Percentiles rank a stretch among this genome's conserved stretches.
Evolutionary conservation across 1,140 invertebrate species (phyloP).

Genomic region (Zaprionus inermis): DNA sequence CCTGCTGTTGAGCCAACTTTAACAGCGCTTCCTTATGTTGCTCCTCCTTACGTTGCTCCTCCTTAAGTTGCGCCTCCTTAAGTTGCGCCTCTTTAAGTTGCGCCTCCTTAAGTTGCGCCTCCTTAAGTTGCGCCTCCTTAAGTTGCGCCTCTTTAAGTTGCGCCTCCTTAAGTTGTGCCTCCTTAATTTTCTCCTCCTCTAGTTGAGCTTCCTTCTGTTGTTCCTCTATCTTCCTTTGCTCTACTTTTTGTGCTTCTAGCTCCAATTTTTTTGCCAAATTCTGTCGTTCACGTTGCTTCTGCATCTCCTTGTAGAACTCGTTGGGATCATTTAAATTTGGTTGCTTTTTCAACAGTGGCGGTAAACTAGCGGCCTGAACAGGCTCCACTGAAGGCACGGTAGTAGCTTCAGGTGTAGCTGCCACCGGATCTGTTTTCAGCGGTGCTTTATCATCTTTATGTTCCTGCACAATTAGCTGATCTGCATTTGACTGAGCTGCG

Average conservation of each 20-base stretch:
- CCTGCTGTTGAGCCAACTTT: slow-evolving; percentile 2
- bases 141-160: not conserved
- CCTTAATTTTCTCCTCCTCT: too few species aligned
- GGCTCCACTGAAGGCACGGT: not conserved
- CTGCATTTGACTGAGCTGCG: not conserved
- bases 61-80: slow-evolving; percentile 3
- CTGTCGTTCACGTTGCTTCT: slow-evolving; percentile 37
- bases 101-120: not conserved
- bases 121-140: too few species aligned
- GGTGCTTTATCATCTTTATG: too few species aligned
- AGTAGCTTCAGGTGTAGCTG: not conserved
- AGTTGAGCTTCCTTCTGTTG: not conserved
- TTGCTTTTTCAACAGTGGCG: slow-evolving; percentile 57
- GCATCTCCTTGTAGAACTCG: slow-evolving; percentile 59
- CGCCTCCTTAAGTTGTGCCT: not conserved
- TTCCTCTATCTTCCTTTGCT: not conserved
- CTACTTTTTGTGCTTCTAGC: not conserved
- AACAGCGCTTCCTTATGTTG: not conserved
- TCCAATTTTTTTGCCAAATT: slow-evolving; percentile 1
- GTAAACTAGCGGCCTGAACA: slow-evolving; percentile 32
- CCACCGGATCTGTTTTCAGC: not conserved
- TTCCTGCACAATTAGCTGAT: not conserved
- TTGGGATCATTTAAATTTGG: slow-evolving; percentile 54
- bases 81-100: not conserved
- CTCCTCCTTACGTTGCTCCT: slow-evolving; percentile 1